These are phyloP conservation scores for Hippocampus kuda DNA, from an alignment of 2,797 vertebrate species.

Conservation along the genomic window DNA sequence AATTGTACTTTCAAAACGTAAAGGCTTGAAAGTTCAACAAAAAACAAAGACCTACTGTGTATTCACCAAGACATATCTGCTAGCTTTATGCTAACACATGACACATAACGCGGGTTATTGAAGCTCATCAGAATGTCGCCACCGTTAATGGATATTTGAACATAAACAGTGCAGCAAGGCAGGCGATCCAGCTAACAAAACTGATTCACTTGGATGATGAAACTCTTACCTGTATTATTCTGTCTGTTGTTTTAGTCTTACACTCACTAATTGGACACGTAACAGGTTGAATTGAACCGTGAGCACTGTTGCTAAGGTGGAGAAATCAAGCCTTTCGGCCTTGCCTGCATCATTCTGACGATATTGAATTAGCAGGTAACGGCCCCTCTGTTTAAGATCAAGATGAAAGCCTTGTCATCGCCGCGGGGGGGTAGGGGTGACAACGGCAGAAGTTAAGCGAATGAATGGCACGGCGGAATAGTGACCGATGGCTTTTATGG, in stretches of 20 bases:
- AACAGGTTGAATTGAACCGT: not conserved
- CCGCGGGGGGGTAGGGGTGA: conserved; percentile 5
- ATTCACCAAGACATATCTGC: no score
- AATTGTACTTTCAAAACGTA: no score
- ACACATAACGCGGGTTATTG: no score
- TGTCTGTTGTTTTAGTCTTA: not conserved
- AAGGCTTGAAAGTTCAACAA: no score
- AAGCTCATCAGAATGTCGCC: no score
- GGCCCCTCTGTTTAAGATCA: conserved; percentile 10
- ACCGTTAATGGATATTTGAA: no score
- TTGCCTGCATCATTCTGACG: not conserved
- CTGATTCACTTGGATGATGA: no score
- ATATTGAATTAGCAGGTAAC: conserved; percentile 8
- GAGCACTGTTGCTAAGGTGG: not conserved
- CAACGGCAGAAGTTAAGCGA: conserved; percentile 39
- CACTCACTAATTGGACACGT: not conserved
- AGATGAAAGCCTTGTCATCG: conserved; percentile 5
- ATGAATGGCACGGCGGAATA: conserved; percentile 46
- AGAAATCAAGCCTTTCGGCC: not conserved
- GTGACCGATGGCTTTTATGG: conserved; percentile 48
- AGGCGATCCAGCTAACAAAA: no score
- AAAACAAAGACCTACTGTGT: no score
- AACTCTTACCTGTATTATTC: no score
- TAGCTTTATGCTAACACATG: no score
- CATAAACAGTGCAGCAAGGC: no score